These are phyloP conservation scores for Conus canariensis DNA, from an alignment of 2,888 invertebrate species.

Conservation along the genomic window DNA sequence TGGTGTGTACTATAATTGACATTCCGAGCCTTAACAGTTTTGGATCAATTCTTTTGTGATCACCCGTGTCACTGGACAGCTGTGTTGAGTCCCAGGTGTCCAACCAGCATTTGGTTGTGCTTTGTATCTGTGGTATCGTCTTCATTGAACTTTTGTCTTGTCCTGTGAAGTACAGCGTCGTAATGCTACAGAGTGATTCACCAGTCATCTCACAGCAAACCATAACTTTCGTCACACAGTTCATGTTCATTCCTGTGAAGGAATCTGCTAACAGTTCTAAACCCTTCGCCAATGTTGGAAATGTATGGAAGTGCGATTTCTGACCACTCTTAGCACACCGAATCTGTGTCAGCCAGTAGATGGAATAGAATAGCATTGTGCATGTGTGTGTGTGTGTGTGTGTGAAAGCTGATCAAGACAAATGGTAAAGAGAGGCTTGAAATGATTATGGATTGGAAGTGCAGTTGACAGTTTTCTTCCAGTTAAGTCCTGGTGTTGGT, in stretches of 20 bases:
- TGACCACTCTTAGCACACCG: background rate
- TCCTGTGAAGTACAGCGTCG: background rate
- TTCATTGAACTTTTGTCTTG: background rate
- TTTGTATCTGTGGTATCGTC: background rate
- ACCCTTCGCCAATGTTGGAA: background rate
- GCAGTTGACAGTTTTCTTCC: background rate
- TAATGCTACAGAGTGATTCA: background rate
- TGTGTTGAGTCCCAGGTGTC: background rate
- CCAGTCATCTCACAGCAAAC: background rate
- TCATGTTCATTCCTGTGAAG: too few relatives aligned
- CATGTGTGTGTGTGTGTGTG: background rate
- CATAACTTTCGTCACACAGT: too few relatives aligned
- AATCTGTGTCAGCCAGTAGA: background rate
- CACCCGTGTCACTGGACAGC: background rate
- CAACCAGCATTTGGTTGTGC: constrained; percentile 15
- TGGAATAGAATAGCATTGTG: background rate
- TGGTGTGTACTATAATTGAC: background rate
- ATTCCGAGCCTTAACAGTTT: constrained; percentile 23
- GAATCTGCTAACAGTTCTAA: background rate
- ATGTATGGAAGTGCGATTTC: background rate
- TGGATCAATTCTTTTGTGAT: background rate
- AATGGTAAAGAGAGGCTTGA: background rate
- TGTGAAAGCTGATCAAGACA: background rate
- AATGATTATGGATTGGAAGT: background rate
- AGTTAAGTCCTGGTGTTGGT: background rate